Percentiles rank a stretch among this genome's conserved stretches.
These are phyloP conservation scores for Choristoneura fumiferana DNA, from an alignment of 1,140 invertebrate species.

Conservation along the genomic window DNA sequence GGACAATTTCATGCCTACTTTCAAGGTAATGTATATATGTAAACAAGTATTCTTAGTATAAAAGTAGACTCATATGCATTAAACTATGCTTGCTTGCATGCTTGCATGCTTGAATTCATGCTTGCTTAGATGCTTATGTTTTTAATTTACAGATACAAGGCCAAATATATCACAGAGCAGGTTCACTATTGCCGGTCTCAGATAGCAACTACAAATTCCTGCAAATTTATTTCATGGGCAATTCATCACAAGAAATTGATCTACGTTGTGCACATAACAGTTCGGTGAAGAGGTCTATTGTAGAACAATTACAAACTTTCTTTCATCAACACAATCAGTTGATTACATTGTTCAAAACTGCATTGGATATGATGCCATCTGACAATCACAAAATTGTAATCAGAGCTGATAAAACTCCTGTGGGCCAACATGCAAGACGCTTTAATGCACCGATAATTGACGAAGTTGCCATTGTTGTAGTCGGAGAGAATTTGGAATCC, in stretches of 20 bases:
- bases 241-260: slow-evolving; percentile 57
- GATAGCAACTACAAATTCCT: slow-evolving; percentile 44
- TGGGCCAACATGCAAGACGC: neutral
- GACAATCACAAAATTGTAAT: slow-evolving; percentile 48
- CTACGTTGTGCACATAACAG: slow-evolving; percentile 44
- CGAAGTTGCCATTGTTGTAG: slow-evolving; percentile 62
- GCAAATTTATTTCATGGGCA: no score
- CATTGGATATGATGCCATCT: slow-evolving; percentile 35
- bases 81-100: no score
- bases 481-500: slow-evolving; percentile 44
- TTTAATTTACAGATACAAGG: no score
- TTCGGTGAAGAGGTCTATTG: slow-evolving; percentile 45
- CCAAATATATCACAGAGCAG: no score
- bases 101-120: no score
- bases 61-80: no score
- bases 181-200: no score
- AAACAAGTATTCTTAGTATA: no score
- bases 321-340: slow-evolving; percentile 62
- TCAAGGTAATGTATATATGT: no score
- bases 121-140: no score
- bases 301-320: slow-evolving; percentile 45
- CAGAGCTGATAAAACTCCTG: no score
- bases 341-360: slow-evolving; percentile 43
- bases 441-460: neutral
- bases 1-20: no score